phyloP scores from a whole-genome alignment of 2,113 vertebrate genomes.

The Tenebrosternarchus preto region DNA sequence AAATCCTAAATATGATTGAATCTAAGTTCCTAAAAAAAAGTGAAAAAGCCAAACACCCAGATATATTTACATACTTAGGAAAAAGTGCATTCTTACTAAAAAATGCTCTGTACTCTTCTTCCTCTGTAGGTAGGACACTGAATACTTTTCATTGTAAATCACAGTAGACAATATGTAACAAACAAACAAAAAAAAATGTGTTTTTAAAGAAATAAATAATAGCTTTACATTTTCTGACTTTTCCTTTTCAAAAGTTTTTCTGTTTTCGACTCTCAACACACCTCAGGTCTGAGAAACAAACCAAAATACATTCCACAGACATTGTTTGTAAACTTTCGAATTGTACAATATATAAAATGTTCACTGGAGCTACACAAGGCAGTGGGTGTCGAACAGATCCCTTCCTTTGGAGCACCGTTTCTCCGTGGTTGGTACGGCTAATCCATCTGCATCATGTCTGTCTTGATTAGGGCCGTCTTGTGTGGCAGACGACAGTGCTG shows the following conservation, averaged over 20 bases:
- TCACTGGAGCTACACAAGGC: background rate
- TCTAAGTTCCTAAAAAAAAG: background rate
- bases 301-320: background rate
- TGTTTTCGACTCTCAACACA: too few species aligned
- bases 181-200: background rate
- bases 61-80: background rate
- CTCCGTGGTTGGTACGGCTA: slow-evolving; percentile 16
- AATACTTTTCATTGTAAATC: too few species aligned
- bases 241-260: too few species aligned
- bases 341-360: background rate
- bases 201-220: too few species aligned
- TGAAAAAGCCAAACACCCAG: background rate
- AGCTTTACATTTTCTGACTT: too few species aligned
- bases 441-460: slow-evolving; percentile 39
- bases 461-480: slow-evolving; percentile 29
- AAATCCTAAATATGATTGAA: background rate
- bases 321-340: background rate
- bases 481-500: slow-evolving; percentile 8
- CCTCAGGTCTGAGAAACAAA: too few species aligned
- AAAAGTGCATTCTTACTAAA: too few species aligned
- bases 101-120: too few species aligned
- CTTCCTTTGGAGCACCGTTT: background rate
- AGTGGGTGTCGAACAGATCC: background rate
- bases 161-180: background rate
- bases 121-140: too few species aligned